Conservation (phyloP, 2,888 invertebrate genomes). For the Tetragonisca angustula region DNA sequence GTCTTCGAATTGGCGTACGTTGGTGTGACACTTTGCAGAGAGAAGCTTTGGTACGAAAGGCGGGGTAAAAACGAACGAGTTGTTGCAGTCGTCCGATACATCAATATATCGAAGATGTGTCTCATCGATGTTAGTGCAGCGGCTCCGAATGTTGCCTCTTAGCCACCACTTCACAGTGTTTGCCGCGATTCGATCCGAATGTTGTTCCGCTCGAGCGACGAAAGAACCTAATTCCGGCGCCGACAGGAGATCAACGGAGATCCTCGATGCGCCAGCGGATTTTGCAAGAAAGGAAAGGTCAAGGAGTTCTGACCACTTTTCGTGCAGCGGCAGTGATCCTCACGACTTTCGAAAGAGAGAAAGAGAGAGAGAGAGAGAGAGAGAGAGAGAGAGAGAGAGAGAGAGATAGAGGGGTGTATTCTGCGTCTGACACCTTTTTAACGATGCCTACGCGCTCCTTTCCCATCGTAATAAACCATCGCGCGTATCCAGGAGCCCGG, state of each 20-base stretch:
- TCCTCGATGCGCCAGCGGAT: slow-evolving; percentile 3
- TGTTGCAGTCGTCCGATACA: not conserved
- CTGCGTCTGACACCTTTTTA: slow-evolving; percentile 78
- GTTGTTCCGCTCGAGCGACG: too few species aligned
- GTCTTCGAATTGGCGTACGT: not conserved
- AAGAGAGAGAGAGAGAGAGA: not conserved
- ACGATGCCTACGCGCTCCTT: slow-evolving; percentile 70
- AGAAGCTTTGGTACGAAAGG: not conserved
- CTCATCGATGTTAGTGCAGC: not conserved
- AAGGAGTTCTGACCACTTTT: slow-evolving; percentile 59
- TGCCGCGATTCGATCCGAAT: not conserved
- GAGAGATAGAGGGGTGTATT: slow-evolving; percentile 9
- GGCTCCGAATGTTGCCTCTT: not conserved
- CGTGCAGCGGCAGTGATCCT: slow-evolving; percentile 1
- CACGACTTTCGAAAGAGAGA: slow-evolving; percentile 7
- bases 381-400: not conserved
- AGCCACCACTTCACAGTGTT: not conserved
- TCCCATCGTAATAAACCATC: slow-evolving; percentile 61
- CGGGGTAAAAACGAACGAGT: not conserved
- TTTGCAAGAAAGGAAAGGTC: slow-evolving; percentile 54
- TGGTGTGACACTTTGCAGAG: not conserved
- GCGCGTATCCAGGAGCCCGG: slow-evolving; percentile 48
- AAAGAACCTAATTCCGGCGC: slow-evolving; percentile 23
- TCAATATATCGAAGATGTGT: not conserved
- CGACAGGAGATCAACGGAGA: not conserved